Base-by-base conservation (phyloP, 1,140 invertebrate genomes). In the Archivesica marissinica region DNA sequence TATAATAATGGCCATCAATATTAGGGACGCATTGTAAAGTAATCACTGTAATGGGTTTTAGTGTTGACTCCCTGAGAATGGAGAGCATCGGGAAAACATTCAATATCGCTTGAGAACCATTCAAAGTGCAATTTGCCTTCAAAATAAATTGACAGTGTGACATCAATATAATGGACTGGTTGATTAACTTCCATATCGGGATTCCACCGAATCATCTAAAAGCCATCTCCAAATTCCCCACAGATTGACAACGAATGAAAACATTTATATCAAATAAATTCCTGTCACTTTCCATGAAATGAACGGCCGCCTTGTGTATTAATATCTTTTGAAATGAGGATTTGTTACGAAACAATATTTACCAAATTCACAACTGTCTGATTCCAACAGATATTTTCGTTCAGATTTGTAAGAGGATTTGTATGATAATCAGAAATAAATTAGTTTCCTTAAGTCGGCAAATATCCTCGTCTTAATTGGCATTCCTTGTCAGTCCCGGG, bases 61-160 rank as follows among this genome's bases (percentile, higher is more conserved):
- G 66, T 47, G 39, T 47, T 70, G 66, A 70, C 33, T 70, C 66
- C 15, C 9, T 44, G 20, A 1, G 38, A 44, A 47, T 41, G 47
- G 35, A 6, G 25, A 38, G n/a, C 66, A 44, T 70, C 39, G 41
- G 66, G 66, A 41, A 70, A 38, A 70, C 33, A 47, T 70, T 70
- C 23, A 70, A 70, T 66, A 66, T 66, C 33, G 20, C 39, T 66
- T 30, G 33, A 66, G 61, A 35, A 66, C 35, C 35, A 70, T 70
- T 70, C 38, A 25, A 44, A 15, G 39, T 70, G 66, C 66, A 44
- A 28, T 23, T n/a, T 44, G 39, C 38, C 39, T 70, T 70, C 39
- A 13, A 70, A 70, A 47, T 70, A 70, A 70, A 70, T 70, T 44
- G 66, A 70, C 66, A 70, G 41, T 41, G 35, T 70, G 66, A 70